Evolutionary conservation across 2,888 invertebrate species (phyloP).

Genomic region (Liposcelis brunnea): DNA sequence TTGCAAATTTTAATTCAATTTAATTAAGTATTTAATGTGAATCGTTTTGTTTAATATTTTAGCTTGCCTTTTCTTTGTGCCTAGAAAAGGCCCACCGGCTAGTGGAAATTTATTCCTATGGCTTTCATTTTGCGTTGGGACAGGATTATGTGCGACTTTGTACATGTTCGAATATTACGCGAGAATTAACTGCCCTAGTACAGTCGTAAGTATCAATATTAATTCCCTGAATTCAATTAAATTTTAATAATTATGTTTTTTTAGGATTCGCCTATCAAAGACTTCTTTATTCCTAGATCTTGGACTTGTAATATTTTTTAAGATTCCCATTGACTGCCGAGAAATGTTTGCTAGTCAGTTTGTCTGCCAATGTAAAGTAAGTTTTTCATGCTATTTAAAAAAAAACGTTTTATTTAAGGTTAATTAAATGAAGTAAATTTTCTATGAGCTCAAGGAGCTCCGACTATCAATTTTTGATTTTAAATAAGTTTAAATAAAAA

Average conservation of each 20-base stretch:
- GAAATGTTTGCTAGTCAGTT: too few species aligned
- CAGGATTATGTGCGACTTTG: conserved; percentile 52
- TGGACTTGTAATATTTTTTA: conserved; percentile 23
- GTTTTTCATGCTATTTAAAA: too few species aligned
- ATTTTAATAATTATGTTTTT: conserved; percentile 14
- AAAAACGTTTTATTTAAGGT: too few species aligned
- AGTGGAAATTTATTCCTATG: conserved; percentile 70
- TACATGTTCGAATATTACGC: conserved; percentile 82
- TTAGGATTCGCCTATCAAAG: conserved; percentile 24
- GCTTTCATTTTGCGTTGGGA: conserved; percentile 61
- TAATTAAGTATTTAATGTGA: too few species aligned
- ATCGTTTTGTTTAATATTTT: conserved; percentile 4
- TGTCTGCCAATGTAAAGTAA: too few species aligned
- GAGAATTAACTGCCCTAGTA: conserved; percentile 48
- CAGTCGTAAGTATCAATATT: conserved; percentile 19
- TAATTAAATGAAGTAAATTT: too few species aligned
- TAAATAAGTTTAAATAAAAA: too few species aligned
- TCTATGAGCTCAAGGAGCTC: too few species aligned
- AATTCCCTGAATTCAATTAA: conserved; percentile 13
- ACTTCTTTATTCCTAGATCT: conserved; percentile 34
- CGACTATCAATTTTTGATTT: too few species aligned
- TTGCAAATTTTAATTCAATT: too few species aligned
- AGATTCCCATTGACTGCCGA: too few species aligned
- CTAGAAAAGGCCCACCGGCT: conserved; percentile 15
- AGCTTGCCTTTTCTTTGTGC: conserved; percentile 25